Evolutionary conservation across 2,113 vertebrate genomes (phyloP).

Genomic region (Perca fluviatilis): DNA sequence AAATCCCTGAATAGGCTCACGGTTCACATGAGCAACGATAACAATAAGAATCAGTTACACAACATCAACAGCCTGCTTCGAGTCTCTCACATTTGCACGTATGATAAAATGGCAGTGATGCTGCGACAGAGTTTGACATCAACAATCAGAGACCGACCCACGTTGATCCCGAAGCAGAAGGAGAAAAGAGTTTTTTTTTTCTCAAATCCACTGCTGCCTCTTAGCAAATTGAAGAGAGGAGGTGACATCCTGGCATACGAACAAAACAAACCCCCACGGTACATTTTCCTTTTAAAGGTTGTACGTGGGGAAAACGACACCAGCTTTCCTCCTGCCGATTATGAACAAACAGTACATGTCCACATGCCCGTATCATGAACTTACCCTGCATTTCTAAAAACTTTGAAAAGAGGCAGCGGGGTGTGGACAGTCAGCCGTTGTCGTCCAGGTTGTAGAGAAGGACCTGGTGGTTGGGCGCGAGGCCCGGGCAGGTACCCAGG

Average conservation of each 20-base stretch:
- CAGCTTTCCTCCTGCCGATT: not conserved
- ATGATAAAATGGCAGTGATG: constrained; percentile 51
- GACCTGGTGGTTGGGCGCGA: constrained; percentile 87
- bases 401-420: constrained; percentile 42
- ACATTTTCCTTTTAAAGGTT: not conserved
- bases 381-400: constrained; percentile 52
- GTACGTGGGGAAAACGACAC: not conserved
- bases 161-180: constrained; percentile 56
- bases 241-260: not conserved
- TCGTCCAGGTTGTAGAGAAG: constrained; percentile 94
- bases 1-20: constrained; percentile 72
- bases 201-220: not conserved
- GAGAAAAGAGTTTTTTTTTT: constrained; percentile 57
- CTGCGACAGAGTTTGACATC: constrained; percentile 45
- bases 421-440: constrained; percentile 80
- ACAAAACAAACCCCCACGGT: not conserved
- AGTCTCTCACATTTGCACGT: constrained; percentile 31
- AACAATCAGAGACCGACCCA: constrained; percentile 14
- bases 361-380: not conserved
- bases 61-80: constrained; percentile 21
- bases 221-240: not conserved
- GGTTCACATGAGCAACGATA: constrained; percentile 48
- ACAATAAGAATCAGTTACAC: constrained; percentile 25
- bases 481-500: constrained; percentile 88
- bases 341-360: not conserved